Conservation (phyloP, 1,140 invertebrate genomes). For the Halictus rubicundus region DNA sequence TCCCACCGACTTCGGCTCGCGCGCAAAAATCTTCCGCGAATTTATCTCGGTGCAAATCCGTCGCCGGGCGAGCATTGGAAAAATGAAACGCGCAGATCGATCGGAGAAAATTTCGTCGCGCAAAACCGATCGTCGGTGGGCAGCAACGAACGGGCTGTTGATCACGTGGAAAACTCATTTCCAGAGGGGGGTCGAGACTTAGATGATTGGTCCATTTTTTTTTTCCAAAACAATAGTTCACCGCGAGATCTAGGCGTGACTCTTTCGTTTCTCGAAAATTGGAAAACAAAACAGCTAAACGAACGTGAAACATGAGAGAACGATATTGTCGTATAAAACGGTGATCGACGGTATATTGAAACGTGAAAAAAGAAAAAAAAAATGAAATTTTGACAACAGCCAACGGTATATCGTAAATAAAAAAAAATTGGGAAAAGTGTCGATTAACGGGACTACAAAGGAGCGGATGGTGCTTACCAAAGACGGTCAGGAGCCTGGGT, state of each 20-base stretch:
- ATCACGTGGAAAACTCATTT: conserved; percentile 29
- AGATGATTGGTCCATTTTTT: conserved; percentile 38
- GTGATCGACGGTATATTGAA: too few relatives aligned
- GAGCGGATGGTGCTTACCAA: conserved; percentile 81
- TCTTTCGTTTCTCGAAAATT: too few relatives aligned
- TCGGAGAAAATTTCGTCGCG: too few relatives aligned
- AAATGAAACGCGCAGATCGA: too few relatives aligned
- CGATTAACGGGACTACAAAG: conserved; percentile 80
- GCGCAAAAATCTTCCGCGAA: conserved; percentile 18
- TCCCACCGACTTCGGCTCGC: not conserved
- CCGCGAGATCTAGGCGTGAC: not conserved
- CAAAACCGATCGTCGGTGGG: not conserved
- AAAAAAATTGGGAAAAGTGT: conserved; percentile 75
- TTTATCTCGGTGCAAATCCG: too few relatives aligned
- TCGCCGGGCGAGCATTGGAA: not conserved
- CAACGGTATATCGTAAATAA: conserved; percentile 64
- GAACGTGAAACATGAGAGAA: too few relatives aligned
- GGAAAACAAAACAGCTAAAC: too few relatives aligned
- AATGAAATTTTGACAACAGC: conserved; percentile 34
- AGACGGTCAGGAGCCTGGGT: conserved; percentile 80
- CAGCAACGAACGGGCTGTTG: conserved; percentile 4
- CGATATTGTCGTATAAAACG: too few relatives aligned
- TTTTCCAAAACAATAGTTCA: not conserved
- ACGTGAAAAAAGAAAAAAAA: conserved; percentile 18
- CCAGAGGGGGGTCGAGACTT: conserved; percentile 24